phyloP scores from a whole-genome alignment of 2,888 invertebrate species.

The Hymenopus coronatus region DNA sequence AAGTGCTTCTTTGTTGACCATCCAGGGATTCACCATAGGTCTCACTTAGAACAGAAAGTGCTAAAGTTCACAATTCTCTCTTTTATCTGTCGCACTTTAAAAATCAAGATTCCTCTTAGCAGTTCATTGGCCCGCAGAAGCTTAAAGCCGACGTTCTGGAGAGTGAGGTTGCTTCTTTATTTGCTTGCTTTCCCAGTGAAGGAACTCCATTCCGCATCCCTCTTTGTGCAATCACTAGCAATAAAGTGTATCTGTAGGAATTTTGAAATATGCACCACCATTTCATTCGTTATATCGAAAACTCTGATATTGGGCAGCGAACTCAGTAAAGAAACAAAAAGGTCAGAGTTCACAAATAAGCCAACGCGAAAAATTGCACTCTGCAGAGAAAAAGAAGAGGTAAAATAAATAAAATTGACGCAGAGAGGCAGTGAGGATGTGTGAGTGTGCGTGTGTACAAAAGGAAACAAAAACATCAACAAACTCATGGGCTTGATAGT shows the following conservation, averaged over 20 bases:
- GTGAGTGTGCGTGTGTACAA: too few species aligned
- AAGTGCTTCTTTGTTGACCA: neutral
- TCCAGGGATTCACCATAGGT: neutral
- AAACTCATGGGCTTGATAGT: too few species aligned
- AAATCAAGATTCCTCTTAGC: neutral
- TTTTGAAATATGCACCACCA: too few species aligned
- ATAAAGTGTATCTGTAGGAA: neutral
- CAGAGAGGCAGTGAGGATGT: too few species aligned
- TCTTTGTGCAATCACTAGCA: neutral
- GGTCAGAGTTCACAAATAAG: too few species aligned
- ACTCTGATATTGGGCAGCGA: too few species aligned
- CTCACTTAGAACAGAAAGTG: neutral
- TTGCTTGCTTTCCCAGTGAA: neutral
- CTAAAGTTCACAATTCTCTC: neutral
- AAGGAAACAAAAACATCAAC: too few species aligned
- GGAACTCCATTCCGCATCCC: neutral
- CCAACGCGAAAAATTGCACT: too few species aligned
- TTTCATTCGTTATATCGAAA: too few species aligned
- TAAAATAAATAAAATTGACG: too few species aligned
- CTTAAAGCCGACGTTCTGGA: neutral
- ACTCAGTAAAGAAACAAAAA: too few species aligned
- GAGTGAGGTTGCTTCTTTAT: neutral
- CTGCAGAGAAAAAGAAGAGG: too few species aligned
- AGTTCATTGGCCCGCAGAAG: neutral
- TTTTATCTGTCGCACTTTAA: neutral